These are phyloP conservation scores for Triplophysa rosa DNA, from an alignment of 2,113 vertebrate species.

Conservation along the genomic window DNA sequence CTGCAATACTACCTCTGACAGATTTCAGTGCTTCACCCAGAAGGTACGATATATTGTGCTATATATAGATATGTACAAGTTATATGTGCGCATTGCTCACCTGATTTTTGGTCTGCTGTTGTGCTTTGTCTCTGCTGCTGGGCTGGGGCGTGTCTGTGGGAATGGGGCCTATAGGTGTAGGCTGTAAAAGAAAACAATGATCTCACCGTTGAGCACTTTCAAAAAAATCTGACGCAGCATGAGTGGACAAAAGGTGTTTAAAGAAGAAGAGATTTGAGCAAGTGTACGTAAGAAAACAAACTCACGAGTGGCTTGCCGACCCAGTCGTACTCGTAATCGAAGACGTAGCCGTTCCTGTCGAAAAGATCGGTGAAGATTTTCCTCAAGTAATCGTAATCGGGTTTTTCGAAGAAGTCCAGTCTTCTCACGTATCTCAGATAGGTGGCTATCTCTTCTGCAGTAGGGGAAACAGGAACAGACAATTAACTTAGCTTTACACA, in stretches of 20 bases:
- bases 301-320: conserved; percentile 94
- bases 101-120: conserved; percentile 93
- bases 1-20: too few relatives aligned
- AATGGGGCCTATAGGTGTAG: conserved; percentile 93
- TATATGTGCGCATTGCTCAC: conserved; percentile 68
- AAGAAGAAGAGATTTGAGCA: background rate
- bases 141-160: conserved; percentile 87
- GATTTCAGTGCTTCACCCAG: too few relatives aligned
- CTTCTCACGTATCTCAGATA: conserved; percentile 95
- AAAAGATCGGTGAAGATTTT: conserved; percentile 96
- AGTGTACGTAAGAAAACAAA: conserved; percentile 3
- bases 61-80: too few relatives aligned
- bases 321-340: conserved; percentile 98
- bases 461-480: conserved; percentile 26
- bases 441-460: conserved; percentile 94
- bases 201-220: background rate
- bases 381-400: conserved; percentile 93
- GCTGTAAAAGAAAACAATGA: conserved; percentile 67
- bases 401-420: conserved; percentile 97
- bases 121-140: conserved; percentile 88
- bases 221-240: background rate
- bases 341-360: conserved; percentile 89
- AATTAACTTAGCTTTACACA: background rate
- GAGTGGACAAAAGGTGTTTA: background rate
- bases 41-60: background rate